phyloP scores from a whole-genome alignment of 2,113 vertebrate genomes.

The Etheostoma spectabile region DNA sequence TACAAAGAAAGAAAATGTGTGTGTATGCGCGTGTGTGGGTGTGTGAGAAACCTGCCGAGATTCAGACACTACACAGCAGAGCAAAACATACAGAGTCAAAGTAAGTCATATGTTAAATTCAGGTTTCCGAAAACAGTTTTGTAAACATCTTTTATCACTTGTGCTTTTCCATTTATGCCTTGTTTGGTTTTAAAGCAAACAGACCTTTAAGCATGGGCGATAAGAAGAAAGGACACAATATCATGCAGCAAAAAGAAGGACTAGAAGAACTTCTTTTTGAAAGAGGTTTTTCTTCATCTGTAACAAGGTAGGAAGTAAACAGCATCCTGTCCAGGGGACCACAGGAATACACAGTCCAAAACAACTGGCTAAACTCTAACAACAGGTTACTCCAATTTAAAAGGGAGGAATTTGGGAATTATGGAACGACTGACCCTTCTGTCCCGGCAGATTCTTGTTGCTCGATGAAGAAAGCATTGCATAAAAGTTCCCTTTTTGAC shows the following conservation, averaged over 20 bases:
- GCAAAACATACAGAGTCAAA: conserved; percentile 34
- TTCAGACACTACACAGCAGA: conserved; percentile 1
- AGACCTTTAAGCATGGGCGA: conserved; percentile 11
- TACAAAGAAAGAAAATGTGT: conserved; percentile 37
- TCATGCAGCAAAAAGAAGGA: conserved; percentile 3
- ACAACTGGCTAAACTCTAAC: conserved; percentile 69
- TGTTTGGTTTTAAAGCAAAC: conserved; percentile 36
- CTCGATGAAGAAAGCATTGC: conserved; percentile 41
- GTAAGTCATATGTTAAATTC: conserved; percentile 11
- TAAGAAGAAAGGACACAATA: conserved; percentile 3
- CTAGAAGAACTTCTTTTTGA: conserved; percentile 38
- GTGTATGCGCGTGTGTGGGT: conserved; percentile 42
- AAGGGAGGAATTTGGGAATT: conserved; percentile 61
- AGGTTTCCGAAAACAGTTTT: neutral
- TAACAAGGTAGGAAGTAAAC: conserved; percentile 57
- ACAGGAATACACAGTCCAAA: conserved; percentile 59
- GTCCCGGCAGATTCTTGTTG: conserved; percentile 28
- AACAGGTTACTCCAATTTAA: conserved; percentile 72
- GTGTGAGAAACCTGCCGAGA: conserved; percentile 16
- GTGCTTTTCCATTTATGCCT: conserved; percentile 9
- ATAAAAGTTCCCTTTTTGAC: conserved; percentile 27
- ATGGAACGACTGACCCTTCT: conserved; percentile 23
- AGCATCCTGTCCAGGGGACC: conserved; percentile 52
- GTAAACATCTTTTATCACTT: conserved; percentile 40
- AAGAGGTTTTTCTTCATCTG: conserved; percentile 66